Evolutionary conservation across 2,888 invertebrate genomes (phyloP), one percentile per base, ranked within the genome.

Genomic region (Chrysopilus asiliformis): DNA sequence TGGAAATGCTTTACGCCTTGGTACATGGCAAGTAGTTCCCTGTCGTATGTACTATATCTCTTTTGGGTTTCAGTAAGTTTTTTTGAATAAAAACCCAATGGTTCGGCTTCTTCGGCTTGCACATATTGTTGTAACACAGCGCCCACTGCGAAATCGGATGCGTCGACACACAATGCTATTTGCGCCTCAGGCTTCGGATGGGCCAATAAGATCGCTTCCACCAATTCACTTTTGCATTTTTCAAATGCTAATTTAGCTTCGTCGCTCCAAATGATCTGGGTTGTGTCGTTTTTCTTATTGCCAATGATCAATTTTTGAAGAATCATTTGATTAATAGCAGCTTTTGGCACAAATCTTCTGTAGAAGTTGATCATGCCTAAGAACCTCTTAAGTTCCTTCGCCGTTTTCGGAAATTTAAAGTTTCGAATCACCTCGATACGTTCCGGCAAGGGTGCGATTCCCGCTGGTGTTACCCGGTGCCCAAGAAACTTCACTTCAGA

Each of bases 331-430:
- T 7, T 22, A 8, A 8, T 22, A 10, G 10, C 10, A 10, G 22
- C 22, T 8, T 22, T 22, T 22, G 22, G 22, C 10, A 22, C 7
- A 22, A 22, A 22, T 22, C 10, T 22, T 22, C 10, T 7, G 22
- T 22, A 22, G 22, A 8, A 8, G 22, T 10, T 22, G 10, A 22
- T 29, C 48, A 55, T 52, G 3, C 54, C 55, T 2, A 22, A 22
- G 10, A 22, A 22, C 7, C 22, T 22, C 10, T 22, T 22, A 8
- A 22, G 10, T 22, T 22, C 7, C 10, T 22, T 22, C 10, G 10
- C 7, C 7, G 22, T 10, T 8, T 7, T 22, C 10, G 22, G 22
- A 8, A 22, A 22, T 10, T 7, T 7, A 22, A 22, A 22, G 7
- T 22, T 10, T 22, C 10, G 22, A 22, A 22, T 22, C 7, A 10